These are phyloP conservation scores for Zygothrica quintamaculata DNA, from an alignment of 2,888 invertebrate species.

Conservation along the genomic window DNA sequence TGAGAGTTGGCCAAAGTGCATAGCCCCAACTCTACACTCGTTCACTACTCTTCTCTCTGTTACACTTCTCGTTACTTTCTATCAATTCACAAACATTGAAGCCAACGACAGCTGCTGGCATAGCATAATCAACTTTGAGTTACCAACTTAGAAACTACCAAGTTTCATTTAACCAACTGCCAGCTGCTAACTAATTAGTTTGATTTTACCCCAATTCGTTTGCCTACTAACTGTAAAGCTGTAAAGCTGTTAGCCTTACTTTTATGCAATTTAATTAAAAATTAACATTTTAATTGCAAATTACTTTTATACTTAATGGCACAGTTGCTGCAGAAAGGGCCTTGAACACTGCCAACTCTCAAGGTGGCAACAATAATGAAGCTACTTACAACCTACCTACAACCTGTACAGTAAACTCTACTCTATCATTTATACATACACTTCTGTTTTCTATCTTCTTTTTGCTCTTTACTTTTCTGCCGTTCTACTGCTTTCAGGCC, in stretches of 20 bases:
- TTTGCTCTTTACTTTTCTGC: conserved; percentile 3
- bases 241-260: no score
- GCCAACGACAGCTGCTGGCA: conserved; percentile 14
- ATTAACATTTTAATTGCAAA: conserved; percentile 82
- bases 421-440: neutral
- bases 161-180: neutral
- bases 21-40: no score
- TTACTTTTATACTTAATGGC: conserved; percentile 65
- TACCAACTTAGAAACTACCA: neutral
- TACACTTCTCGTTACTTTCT: no score
- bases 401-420: neutral
- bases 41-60: no score
- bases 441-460: neutral
- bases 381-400: conserved; percentile 18
- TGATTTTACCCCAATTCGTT: conserved; percentile 53
- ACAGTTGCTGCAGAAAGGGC: conserved; percentile 18
- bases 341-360: conserved; percentile 36
- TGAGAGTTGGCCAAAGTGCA: conserved; percentile 42
- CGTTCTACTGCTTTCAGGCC: conserved; percentile 50
- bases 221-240: no score
- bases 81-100: no score
- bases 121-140: neutral
- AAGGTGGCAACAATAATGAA: conserved; percentile 43
- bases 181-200: conserved; percentile 57
- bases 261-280: conserved; percentile 76